Evolutionary conservation across 2,888 invertebrate genomes (phyloP).

Genomic region (Amphimallon solstitiale): DNA sequence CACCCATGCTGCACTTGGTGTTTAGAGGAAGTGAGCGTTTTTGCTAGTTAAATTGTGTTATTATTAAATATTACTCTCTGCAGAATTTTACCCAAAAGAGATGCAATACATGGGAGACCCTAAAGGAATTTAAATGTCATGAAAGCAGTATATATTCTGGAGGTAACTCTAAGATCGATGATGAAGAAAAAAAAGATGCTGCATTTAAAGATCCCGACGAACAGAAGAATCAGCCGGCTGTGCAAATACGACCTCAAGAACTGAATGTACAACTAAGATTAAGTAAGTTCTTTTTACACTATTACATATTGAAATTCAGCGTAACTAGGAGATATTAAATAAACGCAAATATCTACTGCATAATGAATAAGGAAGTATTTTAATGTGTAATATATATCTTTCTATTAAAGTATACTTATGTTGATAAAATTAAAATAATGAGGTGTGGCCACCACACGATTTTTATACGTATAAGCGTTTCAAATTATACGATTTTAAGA

Average conservation of each 20-base stretch:
- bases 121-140: conserved; percentile 33
- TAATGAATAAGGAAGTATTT: no score
- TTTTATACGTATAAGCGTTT: no score
- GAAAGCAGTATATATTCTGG: conserved; percentile 20
- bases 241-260: conserved; percentile 76
- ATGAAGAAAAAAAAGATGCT: conserved; percentile 30
- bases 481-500: no score
- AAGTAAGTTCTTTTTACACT: conserved; percentile 64
- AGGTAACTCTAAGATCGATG: conserved; percentile 24
- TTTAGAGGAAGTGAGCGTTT: conserved; percentile 44
- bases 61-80: neutral
- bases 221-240: conserved; percentile 63
- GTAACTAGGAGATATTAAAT: no score
- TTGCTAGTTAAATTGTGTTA: neutral
- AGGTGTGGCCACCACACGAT: no score
- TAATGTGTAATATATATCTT: no score
- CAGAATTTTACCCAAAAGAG: conserved; percentile 40
- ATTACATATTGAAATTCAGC: no score
- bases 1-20: conserved; percentile 40
- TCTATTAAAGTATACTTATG: no score
- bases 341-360: no score
- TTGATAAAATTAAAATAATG: no score
- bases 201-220: conserved; percentile 66
- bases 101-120: conserved; percentile 37
- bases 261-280: conserved; percentile 70